Percentiles rank a stretch among this genome's conserved stretches.
These are phyloP conservation scores for Tachyglossus aculeatus DNA, from an alignment of 2,797 vertebrate genomes.

Conservation along the genomic window DNA sequence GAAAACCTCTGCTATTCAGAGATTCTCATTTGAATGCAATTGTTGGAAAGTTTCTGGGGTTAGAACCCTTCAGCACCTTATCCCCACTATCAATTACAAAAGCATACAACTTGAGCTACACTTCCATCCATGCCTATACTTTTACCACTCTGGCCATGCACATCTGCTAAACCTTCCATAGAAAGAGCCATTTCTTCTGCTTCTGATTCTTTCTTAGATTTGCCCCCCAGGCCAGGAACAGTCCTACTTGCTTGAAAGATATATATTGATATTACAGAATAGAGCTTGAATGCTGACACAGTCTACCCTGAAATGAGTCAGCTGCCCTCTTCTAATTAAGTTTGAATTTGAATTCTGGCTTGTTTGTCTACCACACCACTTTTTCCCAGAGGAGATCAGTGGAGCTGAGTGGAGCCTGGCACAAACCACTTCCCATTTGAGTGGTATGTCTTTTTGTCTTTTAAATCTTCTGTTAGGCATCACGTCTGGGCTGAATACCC, in stretches of 20 bases:
- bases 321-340: background rate
- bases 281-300: background rate
- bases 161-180: background rate
- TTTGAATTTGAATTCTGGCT: background rate
- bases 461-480: no score
- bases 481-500: background rate
- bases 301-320: background rate
- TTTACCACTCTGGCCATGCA: background rate
- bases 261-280: background rate
- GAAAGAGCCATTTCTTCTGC: background rate
- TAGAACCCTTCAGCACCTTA: background rate
- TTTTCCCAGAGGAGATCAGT: no score
- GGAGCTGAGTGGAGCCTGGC: no score
- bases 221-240: no score
- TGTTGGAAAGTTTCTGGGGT: conserved; percentile 9
- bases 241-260: background rate
- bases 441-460: no score
- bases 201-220: no score
- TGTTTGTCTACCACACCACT: no score
- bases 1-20: background rate
- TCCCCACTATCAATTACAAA: no score
- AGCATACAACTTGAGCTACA: no score
- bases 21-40: conserved; percentile 18
- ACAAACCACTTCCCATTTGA: no score
- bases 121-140: background rate